These are phyloP conservation scores for Dyspetes luteomarginatus DNA, from an alignment of 2,888 invertebrate genomes.

Conservation along the genomic window DNA sequence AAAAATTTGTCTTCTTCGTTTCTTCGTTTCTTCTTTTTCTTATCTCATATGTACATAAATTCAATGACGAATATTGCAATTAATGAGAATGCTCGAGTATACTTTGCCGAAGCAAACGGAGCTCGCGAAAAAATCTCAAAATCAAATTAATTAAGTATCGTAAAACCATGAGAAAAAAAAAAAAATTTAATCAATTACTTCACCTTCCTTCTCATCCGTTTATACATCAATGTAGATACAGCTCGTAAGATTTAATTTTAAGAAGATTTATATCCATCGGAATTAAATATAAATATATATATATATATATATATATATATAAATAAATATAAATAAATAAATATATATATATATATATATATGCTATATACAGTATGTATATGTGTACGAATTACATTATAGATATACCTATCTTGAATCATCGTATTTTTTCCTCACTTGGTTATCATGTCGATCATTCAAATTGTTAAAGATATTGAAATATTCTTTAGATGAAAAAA, in stretches of 20 bases:
- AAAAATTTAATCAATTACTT: constrained; percentile 34
- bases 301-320: constrained; percentile 41
- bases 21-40: constrained; percentile 27
- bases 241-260: constrained; percentile 70
- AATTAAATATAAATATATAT: constrained; percentile 59
- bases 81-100: constrained; percentile 11
- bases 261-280: constrained; percentile 62
- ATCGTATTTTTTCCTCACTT: constrained; percentile 33
- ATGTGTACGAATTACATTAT: constrained; percentile 46
- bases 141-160: constrained; percentile 18
- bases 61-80: constrained; percentile 56
- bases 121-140: constrained; percentile 13
- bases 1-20: constrained; percentile 25
- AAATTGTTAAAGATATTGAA: constrained; percentile 59
- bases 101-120: constrained; percentile 28
- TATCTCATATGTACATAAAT: constrained; percentile 60
- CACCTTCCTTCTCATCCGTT: constrained; percentile 56
- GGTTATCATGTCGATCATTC: constrained; percentile 34
- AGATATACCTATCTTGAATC: constrained; percentile 43
- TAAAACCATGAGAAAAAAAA: constrained; percentile 42
- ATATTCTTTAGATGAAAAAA: constrained; percentile 46
- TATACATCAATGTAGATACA: constrained; percentile 79
- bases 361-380: constrained; percentile 18
- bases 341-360: constrained; percentile 21
- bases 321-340: constrained; percentile 51